Evolutionary conservation across 2,888 invertebrate genomes (phyloP).

Genomic region (Maniola hyperantus): DNA sequence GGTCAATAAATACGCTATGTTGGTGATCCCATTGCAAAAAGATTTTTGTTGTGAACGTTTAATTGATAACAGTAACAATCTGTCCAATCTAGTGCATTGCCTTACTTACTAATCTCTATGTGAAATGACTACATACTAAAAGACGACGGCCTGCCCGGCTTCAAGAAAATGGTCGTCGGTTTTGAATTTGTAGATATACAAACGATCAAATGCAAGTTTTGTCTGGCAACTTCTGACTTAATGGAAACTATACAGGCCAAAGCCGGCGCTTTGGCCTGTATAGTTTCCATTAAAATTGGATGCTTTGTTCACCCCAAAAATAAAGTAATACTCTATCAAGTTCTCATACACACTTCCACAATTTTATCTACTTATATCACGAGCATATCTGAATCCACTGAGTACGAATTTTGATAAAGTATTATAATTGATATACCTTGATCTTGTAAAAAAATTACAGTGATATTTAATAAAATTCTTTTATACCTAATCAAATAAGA

Average conservation of each 20-base stretch:
- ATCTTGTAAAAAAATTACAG: neutral
- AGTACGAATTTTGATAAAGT: neutral
- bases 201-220: too few species aligned
- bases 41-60: neutral
- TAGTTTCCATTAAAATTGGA: too few species aligned
- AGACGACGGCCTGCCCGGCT: too few species aligned
- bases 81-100: too few species aligned
- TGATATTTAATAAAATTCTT: neutral
- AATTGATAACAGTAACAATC: too few species aligned
- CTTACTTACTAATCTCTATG: too few species aligned
- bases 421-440: neutral
- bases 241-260: too few species aligned
- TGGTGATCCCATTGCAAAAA: neutral
- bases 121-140: too few species aligned
- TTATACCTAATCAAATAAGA: neutral
- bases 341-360: neutral
- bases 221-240: too few species aligned
- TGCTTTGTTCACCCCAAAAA: neutral
- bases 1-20: neutral
- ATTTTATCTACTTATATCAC: neutral
- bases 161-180: too few species aligned
- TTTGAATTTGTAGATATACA: too few species aligned
- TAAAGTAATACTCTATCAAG: neutral
- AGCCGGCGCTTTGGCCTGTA: too few species aligned
- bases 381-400: neutral